Conservation (phyloP, 2,888 invertebrate species). For the Octodonta nipae region DNA sequence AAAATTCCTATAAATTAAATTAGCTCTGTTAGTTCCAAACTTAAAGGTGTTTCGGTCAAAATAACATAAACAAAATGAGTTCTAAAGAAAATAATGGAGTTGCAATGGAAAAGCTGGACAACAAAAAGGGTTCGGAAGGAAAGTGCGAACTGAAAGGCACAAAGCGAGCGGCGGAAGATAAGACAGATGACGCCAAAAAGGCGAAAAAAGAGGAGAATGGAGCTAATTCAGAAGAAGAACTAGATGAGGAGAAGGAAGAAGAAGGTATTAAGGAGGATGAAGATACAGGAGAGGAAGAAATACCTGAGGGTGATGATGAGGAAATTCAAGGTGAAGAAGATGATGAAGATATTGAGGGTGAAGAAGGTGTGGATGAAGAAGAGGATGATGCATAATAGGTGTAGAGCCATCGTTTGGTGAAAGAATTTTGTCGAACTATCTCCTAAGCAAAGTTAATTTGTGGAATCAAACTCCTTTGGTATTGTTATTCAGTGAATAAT, state of each 20-base stretch:
- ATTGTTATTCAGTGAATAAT: too few species aligned
- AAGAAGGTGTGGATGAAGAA: conserved; percentile 34
- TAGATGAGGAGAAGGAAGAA: conserved; percentile 53
- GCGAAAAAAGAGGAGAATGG: conserved; percentile 70
- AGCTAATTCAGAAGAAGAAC: conserved; percentile 47
- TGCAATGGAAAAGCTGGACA: conserved; percentile 70
- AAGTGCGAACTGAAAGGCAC: conserved; percentile 77
- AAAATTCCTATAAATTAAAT: too few species aligned
- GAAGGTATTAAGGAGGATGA: conserved; percentile 33
- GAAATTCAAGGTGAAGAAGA: conserved; percentile 36
- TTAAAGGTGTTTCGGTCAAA: too few species aligned
- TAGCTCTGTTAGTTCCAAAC: too few species aligned
- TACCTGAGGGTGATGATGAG: conserved; percentile 36
- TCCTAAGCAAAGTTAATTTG: conserved; percentile 32
- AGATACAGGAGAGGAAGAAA: conserved; percentile 35
- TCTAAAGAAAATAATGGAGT: conserved; percentile 77
- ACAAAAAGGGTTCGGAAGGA: conserved; percentile 61
- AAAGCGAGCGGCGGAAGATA: conserved; percentile 77
- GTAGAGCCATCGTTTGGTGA: conserved; percentile 23
- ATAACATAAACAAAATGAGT: conserved; percentile 51
- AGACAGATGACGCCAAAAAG: conserved; percentile 62
- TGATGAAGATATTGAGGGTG: too few species aligned
- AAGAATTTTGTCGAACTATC: too few species aligned
- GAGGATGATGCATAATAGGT: conserved; percentile 37
- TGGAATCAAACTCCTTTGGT: too few species aligned